Evolutionary conservation across 2,797 vertebrate species (phyloP), one percentile per base, ranked within the genome.

Genomic region (Gymnothorax javanicus): DNA sequence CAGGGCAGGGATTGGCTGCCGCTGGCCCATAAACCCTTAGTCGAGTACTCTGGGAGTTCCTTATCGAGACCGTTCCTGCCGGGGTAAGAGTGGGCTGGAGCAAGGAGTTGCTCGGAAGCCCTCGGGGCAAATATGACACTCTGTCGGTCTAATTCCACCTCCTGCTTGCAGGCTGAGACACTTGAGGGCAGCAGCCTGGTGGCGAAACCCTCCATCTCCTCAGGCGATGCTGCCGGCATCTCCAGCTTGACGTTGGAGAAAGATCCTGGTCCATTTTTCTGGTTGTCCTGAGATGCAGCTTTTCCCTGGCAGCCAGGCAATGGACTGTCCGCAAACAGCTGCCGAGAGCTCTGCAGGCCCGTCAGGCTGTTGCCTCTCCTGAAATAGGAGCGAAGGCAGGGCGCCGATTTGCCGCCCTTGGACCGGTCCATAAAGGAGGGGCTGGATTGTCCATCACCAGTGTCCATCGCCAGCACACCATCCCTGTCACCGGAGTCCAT

Each of bases 51-150:
- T 5, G 94, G 90, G 93, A 96, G 94, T 90, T 97, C 96, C 92
- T 97, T 96, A 89, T 97, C 97, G 93, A 95, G 94, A 91, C 93
- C 93, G 91, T 94, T 97, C 90, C 96, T 94, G 79, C 96, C 96
- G 83, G 95, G 93, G 90, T 97, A 97, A 0, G 96, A 95, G 91
- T 96, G 96, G 90, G 95, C 93, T 23, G 96, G 93, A 90, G 96
- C 92, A 89, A 94, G 95, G 91, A 94, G 95, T 93, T 94, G 96
- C 93, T 98, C 97, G 75, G 97, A 96, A 54, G 95, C 90, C 1
- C 96, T 96, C 50, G 97, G 97, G 91, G 97, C 98, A 94, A 98
- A 97, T 93, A 97, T 98, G 89, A 99, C 98, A 23, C 93, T 95
- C 89, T 97, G 96, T 90, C 97, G 95, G 93, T 99, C 98, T 15